These are phyloP conservation scores for Chionoecetes opilio DNA, from an alignment of 1,140 invertebrate genomes.

Conservation along the genomic window DNA sequence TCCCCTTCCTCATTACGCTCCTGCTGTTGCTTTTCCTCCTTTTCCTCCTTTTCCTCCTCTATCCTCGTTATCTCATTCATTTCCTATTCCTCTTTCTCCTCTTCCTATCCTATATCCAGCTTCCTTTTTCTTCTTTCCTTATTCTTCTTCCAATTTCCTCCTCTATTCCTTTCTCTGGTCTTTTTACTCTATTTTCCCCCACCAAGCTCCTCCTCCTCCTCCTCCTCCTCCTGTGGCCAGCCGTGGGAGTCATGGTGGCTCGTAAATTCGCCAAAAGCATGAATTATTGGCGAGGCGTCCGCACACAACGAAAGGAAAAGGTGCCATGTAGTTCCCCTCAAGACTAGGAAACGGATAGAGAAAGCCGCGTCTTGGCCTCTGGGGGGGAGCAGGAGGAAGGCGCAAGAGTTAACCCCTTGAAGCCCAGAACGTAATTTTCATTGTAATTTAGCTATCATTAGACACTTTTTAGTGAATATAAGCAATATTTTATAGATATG, in stretches of 20 bases:
- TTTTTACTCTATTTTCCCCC: neutral
- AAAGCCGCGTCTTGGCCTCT: neutral
- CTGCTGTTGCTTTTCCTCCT: neutral
- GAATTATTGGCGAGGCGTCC: neutral
- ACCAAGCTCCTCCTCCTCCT: neutral
- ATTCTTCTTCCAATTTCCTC: neutral
- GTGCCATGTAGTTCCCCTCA: neutral
- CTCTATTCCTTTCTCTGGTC: neutral
- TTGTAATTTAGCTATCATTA: too few species aligned
- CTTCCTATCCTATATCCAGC: neutral
- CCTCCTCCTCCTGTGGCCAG: neutral
- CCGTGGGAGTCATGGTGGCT: neutral
- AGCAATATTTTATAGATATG: too few species aligned
- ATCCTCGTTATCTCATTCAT: neutral
- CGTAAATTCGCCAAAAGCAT: neutral
- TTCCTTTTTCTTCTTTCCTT: neutral
- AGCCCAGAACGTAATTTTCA: too few species aligned
- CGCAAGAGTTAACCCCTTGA: too few species aligned
- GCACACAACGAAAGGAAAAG: slow-evolving; percentile 4
- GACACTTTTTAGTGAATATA: too few species aligned
- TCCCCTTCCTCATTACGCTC: neutral
- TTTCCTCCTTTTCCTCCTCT: neutral
- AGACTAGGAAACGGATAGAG: neutral
- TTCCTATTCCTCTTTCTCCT: neutral
- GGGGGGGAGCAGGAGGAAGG: neutral